A percentile compares a stretch with the other conserved stretches of the same genome.
These are phyloP conservation scores for Phthorimaea operculella DNA, from an alignment of 1,140 invertebrate species.

Conservation along the genomic window DNA sequence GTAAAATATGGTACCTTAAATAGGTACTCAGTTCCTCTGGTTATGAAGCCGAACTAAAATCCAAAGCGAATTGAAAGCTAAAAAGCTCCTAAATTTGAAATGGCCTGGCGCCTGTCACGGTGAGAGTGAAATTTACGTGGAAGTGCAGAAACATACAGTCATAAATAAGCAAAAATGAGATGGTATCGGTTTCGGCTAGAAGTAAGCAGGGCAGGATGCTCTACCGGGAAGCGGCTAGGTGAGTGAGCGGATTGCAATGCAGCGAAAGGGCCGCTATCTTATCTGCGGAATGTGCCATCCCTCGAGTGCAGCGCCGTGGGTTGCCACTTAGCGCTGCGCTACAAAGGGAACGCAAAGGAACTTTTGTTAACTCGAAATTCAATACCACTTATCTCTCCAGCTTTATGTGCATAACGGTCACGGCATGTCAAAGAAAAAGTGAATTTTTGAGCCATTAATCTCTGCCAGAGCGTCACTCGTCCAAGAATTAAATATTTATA, in stretches of 20 bases:
- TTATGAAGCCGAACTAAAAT: not conserved
- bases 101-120: not conserved
- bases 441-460: constrained; percentile 30
- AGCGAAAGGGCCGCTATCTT: constrained; percentile 35
- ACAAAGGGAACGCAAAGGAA: constrained; percentile 37
- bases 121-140: too few relatives aligned
- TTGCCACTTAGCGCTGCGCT: constrained; percentile 44
- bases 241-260: constrained; percentile 52
- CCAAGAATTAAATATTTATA: constrained; percentile 24
- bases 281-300: constrained; percentile 57
- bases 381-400: constrained; percentile 41
- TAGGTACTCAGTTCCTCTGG: not conserved
- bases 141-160: too few relatives aligned
- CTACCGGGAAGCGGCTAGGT: constrained; percentile 15
- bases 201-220: not conserved
- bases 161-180: too few relatives aligned
- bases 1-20: not conserved
- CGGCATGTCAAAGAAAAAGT: constrained; percentile 22
- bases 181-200: too few relatives aligned
- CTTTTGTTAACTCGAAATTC: constrained; percentile 41
- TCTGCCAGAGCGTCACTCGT: constrained; percentile 21
- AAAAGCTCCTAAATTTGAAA: not conserved
- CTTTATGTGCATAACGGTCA: constrained; percentile 41
- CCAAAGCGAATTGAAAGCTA: not conserved
- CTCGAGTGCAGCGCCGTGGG: constrained; percentile 36